Conservation (phyloP, 2,888 invertebrate genomes). For the Diaprepes abbreviatus region DNA sequence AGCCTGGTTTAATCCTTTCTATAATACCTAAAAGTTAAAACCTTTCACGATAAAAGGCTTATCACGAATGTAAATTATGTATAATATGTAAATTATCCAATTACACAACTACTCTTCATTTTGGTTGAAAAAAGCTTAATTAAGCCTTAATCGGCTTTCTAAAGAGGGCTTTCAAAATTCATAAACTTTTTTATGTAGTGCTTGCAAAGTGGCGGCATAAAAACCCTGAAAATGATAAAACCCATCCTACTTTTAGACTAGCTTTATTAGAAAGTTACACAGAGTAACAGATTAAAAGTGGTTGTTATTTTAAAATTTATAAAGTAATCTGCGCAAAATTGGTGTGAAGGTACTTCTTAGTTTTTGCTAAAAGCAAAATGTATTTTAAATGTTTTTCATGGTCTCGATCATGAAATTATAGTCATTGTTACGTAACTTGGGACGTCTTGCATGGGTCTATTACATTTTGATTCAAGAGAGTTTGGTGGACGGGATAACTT, state of each 20-base stretch:
- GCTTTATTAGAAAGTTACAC: constrained; percentile 39
- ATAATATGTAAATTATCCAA: background rate
- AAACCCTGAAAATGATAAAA: background rate
- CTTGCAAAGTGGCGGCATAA: background rate
- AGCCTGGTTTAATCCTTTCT: too few relatives aligned
- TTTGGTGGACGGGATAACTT: too few relatives aligned
- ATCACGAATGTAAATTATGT: too few relatives aligned
- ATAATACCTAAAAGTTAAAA: too few relatives aligned
- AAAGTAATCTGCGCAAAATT: constrained; percentile 32
- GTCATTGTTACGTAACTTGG: too few relatives aligned
- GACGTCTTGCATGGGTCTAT: too few relatives aligned
- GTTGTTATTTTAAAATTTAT: constrained; percentile 35
- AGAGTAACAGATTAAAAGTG: constrained; percentile 37
- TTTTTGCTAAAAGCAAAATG: background rate
- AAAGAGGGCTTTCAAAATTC: background rate
- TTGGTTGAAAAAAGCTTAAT: background rate
- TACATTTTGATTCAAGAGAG: too few relatives aligned
- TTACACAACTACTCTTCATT: background rate
- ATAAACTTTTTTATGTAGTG: background rate
- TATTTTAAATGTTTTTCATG: too few relatives aligned
- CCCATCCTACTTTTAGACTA: constrained; percentile 21
- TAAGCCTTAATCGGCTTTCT: background rate
- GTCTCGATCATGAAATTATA: too few relatives aligned
- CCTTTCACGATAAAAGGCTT: too few relatives aligned
- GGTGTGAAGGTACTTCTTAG: background rate